phyloP scores from a whole-genome alignment of 1,140 invertebrate genomes.

The Coelopa frigida region DNA sequence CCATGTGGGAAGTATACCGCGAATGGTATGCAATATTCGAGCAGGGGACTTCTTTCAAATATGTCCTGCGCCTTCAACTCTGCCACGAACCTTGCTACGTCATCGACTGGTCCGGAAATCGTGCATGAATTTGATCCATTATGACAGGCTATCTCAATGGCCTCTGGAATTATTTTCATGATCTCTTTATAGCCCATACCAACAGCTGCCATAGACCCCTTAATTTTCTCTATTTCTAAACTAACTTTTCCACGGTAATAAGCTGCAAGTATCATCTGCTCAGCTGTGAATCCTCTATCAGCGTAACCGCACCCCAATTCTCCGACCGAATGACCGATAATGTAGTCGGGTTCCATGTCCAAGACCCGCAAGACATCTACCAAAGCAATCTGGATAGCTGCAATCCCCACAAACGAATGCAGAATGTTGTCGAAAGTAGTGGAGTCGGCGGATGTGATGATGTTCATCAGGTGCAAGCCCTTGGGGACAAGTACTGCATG shows the following conservation, averaged over 20 bases:
- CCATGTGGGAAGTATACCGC: slow-evolving; percentile 63
- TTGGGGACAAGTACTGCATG: slow-evolving; percentile 63
- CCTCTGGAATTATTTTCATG: slow-evolving; percentile 54
- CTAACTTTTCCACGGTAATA: slow-evolving; percentile 82
- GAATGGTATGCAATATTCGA: slow-evolving; percentile 83
- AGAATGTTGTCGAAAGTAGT: slow-evolving; percentile 73
- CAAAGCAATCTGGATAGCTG: slow-evolving; percentile 78
- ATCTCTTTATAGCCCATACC: slow-evolving; percentile 58
- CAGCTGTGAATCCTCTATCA: slow-evolving; percentile 74
- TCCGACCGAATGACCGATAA: slow-evolving; percentile 81
- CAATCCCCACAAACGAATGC: slow-evolving; percentile 86
- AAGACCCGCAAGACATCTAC: slow-evolving; percentile 66
- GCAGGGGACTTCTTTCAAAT: slow-evolving; percentile 76
- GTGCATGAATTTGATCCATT: slow-evolving; percentile 78
- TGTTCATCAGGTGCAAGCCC: slow-evolving; percentile 69
- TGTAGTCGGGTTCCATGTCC: slow-evolving; percentile 70
- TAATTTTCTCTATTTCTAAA: slow-evolving; percentile 65
- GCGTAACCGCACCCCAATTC: slow-evolving; percentile 86
- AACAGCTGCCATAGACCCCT: slow-evolving; percentile 79
- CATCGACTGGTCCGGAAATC: slow-evolving; percentile 71
- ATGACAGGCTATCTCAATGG: slow-evolving; percentile 77
- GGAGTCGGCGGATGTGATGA: slow-evolving; percentile 68
- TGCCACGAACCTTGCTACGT: slow-evolving; percentile 61
- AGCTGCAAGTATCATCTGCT: slow-evolving; percentile 74
- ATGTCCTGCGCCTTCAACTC: slow-evolving; percentile 63